Base-by-base conservation (phyloP, 2,888 invertebrate species). In the Aproaerema taeniolella region DNA sequence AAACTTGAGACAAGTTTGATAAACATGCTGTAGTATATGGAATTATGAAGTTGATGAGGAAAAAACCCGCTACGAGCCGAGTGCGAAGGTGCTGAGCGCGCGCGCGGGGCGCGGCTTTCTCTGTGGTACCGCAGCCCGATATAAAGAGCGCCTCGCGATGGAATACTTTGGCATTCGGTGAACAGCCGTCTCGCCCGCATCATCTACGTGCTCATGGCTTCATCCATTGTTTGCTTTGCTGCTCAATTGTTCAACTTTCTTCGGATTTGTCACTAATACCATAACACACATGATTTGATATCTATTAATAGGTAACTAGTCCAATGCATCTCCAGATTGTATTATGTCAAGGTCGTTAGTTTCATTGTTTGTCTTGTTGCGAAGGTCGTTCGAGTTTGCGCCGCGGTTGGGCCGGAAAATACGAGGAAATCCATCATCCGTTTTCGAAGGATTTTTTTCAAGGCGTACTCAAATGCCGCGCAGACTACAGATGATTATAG, bases 141-240 rank as follows among this genome's bases (percentile, higher is more conserved):
- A 86, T 86, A 86, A 86, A 85, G 81, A 81, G 81, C 78, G 80
- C 70, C 58, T 72, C 72, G 76, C 79, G 74, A 67, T 71, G 69
- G 72, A 77, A 77, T 60, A 79, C 85, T 79, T 85, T 55, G 86
- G 85, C 86, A 86, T 83, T 86, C 86, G 86, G 85, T 73, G 75
- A 67, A 76, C 80, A 85, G 81, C 85, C 86, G 86, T 83, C 77
- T 80, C 65, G 85, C 85, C 82, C 79, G 75, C 78, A 71, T 76
- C 73, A 73, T 60, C 77, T 64, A 63, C 61, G 60, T 58, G 64
- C 58, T 65, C 66, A 72, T 71, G 67, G 64, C 56, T 61, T 61
- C 61, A 50, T 65, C 54, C 57, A 69, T 73, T 71, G 61, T 69
- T 67, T 66, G 63, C 62, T 61, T 76, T 71, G 66, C 62, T 67